Evolutionary conservation across 2,888 invertebrate genomes (phyloP).

Genomic region (Meiosimyza platycephala): DNA sequence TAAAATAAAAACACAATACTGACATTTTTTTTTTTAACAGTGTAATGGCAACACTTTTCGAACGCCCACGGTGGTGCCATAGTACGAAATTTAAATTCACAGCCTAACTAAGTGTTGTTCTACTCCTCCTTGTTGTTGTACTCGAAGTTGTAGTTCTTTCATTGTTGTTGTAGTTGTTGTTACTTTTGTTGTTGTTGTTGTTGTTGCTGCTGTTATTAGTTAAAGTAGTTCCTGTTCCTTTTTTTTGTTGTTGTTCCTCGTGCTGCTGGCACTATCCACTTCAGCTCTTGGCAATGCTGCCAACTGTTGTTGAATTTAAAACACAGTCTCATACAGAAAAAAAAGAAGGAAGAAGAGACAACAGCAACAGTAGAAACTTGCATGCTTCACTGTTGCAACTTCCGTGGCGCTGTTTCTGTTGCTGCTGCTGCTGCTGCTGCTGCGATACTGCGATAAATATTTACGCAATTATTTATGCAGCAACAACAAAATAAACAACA

Average conservation of each 20-base stretch:
- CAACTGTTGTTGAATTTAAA: conserved; percentile 9
- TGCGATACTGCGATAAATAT: conserved; percentile 28
- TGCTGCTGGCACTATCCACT: not conserved
- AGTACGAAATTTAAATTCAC: conserved; percentile 24
- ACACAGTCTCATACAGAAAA: conserved; percentile 28
- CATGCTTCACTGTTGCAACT: conserved; percentile 15
- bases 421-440: conserved; percentile 10
- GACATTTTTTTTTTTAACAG: conserved; percentile 6
- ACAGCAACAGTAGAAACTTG: conserved; percentile 30
- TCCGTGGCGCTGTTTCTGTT: conserved; percentile 17
- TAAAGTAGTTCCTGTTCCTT: conserved; percentile 26
- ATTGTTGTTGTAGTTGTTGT: conserved; percentile 3
- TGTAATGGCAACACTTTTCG: conserved; percentile 10
- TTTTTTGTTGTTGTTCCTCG: not conserved
- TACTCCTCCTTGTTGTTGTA: conserved; percentile 1
- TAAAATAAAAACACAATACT: no score
- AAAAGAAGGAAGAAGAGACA: conserved; percentile 33
- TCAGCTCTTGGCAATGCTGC: not conserved
- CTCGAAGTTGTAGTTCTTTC: not conserved
- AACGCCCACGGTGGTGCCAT: conserved; percentile 24
- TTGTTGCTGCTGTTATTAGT: conserved; percentile 20
- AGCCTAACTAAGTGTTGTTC: conserved; percentile 16
- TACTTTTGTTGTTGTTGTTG: not conserved
- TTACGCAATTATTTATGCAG: conserved; percentile 32
- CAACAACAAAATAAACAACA: not conserved